phyloP scores from a whole-genome alignment of 2,888 invertebrate genomes.

The Halocaridina rubra region DNA sequence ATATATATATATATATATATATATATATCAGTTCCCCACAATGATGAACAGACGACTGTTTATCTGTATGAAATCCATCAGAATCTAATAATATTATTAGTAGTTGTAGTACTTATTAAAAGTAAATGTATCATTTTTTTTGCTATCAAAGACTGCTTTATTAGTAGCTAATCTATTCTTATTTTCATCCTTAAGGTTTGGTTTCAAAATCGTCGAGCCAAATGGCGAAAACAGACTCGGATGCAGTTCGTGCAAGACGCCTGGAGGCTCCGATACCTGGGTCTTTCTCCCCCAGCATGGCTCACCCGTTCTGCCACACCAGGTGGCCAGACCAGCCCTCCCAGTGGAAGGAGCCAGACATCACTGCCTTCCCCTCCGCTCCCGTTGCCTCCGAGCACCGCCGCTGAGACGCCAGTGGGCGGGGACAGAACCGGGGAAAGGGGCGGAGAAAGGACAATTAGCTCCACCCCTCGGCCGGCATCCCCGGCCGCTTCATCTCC shows the following conservation, averaged over 20 bases:
- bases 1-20: not conserved
- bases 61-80: too few species aligned
- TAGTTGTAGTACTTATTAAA: too few species aligned
- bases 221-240: conserved; percentile 87
- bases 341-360: conserved; percentile 7
- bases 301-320: conserved; percentile 55
- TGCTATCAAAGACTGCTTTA: too few species aligned
- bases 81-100: too few species aligned
- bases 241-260: conserved; percentile 88
- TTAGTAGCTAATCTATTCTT: too few species aligned
- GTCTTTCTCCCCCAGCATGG: conserved; percentile 74
- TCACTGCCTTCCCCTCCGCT: conserved; percentile 35
- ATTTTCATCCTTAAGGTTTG: conserved; percentile 81
- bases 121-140: too few species aligned
- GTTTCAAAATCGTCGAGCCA: conserved; percentile 98
- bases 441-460: conserved; percentile 19
- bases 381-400: conserved; percentile 26
- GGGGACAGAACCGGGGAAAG: conserved; percentile 1
- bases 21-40: not conserved
- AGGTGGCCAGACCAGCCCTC: conserved; percentile 9
- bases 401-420: conserved; percentile 21
- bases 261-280: conserved; percentile 89
- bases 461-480: conserved; percentile 28
- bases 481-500: not conserved
- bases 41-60: too few species aligned